A percentile compares a stretch with the other conserved stretches of the same genome.
Evolutionary conservation across 2,797 vertebrate genomes (phyloP).

Genomic region (Coilia nasus): DNA sequence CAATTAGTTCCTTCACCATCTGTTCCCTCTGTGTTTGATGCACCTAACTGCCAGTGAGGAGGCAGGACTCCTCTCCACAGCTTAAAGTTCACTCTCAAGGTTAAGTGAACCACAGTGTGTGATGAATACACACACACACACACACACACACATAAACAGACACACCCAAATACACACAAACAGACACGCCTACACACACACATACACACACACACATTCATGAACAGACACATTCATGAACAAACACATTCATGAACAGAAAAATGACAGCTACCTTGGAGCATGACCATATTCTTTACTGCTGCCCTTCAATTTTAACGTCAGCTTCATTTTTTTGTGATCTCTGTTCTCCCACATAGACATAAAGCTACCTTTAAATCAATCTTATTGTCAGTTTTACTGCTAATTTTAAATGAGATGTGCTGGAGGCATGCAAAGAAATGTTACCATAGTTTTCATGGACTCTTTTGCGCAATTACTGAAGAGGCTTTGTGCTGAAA

Average conservation of each 20-base stretch:
- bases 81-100: slow-evolving; percentile 65
- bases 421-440: background rate
- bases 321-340: background rate
- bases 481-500: background rate
- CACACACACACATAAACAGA: slow-evolving; percentile 20
- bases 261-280: slow-evolving; percentile 2
- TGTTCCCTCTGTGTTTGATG: slow-evolving; percentile 67
- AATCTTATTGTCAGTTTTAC: background rate
- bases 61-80: slow-evolving; percentile 45
- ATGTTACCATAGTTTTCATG: background rate
- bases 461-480: background rate
- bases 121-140: slow-evolving; percentile 38
- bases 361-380: background rate
- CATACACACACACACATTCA: background rate
- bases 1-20: slow-evolving; percentile 66
- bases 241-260: background rate
- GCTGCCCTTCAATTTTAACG: background rate
- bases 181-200: background rate
- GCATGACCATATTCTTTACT: background rate
- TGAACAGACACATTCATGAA: background rate
- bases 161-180: background rate
- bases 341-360: background rate
- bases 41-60: slow-evolving; percentile 57
- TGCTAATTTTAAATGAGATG: background rate
- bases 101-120: slow-evolving; percentile 59